Conservation (phyloP, 2,888 invertebrate genomes). For the Prenolepis imparis region DNA sequence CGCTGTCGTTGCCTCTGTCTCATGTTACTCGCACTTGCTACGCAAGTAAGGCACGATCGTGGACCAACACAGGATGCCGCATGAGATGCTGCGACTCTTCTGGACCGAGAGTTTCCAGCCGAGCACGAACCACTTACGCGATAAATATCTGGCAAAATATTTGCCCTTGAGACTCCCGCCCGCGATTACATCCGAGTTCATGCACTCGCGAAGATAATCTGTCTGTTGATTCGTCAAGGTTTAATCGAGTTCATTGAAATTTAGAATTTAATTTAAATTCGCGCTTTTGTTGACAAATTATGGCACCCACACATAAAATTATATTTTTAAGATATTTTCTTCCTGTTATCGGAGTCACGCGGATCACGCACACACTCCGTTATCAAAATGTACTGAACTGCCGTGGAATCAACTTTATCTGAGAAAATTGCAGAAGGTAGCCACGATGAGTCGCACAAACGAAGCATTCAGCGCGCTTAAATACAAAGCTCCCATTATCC, state of each 20-base stretch:
- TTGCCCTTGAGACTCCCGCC: not conserved
- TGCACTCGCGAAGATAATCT: not conserved
- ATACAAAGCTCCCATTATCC: slow-evolving; percentile 48
- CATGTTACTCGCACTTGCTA: slow-evolving; percentile 46
- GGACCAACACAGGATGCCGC: not conserved
- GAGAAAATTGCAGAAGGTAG: slow-evolving; percentile 16
- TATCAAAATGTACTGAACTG: slow-evolving; percentile 23
- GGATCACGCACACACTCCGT: not conserved
- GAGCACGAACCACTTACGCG: not conserved
- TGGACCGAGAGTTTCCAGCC: not conserved
- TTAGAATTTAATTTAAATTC: not conserved
- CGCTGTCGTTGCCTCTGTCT: slow-evolving; percentile 47
- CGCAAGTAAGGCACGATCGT: not conserved
- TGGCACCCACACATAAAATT: not conserved
- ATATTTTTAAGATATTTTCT: not conserved
- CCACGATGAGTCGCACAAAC: slow-evolving; percentile 19
- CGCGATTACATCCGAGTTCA: not conserved
- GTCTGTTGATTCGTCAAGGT: not conserved
- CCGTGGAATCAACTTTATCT: slow-evolving; percentile 25
- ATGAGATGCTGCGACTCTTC: slow-evolving; percentile 9
- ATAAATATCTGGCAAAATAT: not conserved
- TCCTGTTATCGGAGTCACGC: not conserved
- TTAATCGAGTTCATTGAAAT: not conserved
- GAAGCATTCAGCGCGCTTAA: slow-evolving; percentile 29
- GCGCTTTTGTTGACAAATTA: not conserved